Evolutionary conservation across 1,140 invertebrate genomes (phyloP).

Genomic region (Chironomus striatipennis): DNA sequence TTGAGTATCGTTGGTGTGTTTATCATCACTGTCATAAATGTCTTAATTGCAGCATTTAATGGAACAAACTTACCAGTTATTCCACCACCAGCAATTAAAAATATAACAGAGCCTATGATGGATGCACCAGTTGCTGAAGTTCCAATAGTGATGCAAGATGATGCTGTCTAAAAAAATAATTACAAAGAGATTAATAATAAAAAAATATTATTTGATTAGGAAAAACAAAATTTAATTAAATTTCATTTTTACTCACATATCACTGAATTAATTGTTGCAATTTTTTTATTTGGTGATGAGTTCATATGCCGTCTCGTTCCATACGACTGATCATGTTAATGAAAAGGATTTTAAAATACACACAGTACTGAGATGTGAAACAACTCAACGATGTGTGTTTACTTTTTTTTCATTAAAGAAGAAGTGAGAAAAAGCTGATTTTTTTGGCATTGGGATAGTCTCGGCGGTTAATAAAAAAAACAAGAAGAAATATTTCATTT

Average conservation of each 20-base stretch:
- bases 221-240: conserved; percentile 17
- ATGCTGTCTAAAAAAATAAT: not conserved
- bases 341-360: conserved; percentile 22
- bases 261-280: conserved; percentile 22
- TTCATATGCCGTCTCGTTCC: not conserved
- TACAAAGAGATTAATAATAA: not conserved
- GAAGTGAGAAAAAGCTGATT: not conserved
- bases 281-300: not conserved
- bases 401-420: not conserved
- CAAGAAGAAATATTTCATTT: not conserved
- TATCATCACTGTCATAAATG: conserved; percentile 72
- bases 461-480: not conserved
- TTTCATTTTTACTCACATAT: conserved; percentile 1
- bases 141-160: not conserved
- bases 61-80: conserved; percentile 43
- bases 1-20: conserved; percentile 75
- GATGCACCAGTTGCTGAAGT: not conserved
- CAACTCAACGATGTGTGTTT: not conserved
- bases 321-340: conserved; percentile 5
- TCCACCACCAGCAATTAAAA: not conserved
- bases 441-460: conserved; percentile 9
- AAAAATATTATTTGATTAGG: not conserved
- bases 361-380: conserved; percentile 1
- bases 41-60: conserved; percentile 77
- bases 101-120: not conserved